Percentiles rank a stretch among this genome's conserved stretches.
Evolutionary conservation across 2,113 vertebrate genomes (phyloP).

Genomic region (Solea solea): DNA sequence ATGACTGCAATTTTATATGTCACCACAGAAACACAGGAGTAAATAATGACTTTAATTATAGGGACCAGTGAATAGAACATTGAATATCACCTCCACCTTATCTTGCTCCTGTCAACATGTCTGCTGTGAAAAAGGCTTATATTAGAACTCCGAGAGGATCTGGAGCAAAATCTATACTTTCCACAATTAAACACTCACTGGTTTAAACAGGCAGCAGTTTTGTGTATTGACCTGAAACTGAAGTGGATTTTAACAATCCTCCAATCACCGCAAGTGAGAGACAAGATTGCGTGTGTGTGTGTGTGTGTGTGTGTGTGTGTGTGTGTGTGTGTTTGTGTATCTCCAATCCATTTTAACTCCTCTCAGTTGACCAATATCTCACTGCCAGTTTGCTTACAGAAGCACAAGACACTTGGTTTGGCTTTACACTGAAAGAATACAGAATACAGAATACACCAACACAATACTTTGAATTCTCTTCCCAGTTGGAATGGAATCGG

Average conservation of each 20-base stretch:
- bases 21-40: not conserved
- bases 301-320: not conserved
- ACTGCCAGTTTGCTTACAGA: conserved; percentile 3
- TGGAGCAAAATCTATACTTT: conserved; percentile 34
- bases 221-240: conserved; percentile 8
- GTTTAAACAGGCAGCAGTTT: conserved; percentile 22
- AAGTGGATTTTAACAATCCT: conserved; percentile 13
- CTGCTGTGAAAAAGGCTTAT: not conserved
- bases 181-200: conserved; percentile 22
- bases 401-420: not conserved
- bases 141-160: conserved; percentile 8
- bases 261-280: not conserved
- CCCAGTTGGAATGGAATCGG: no score
- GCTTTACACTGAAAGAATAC: not conserved
- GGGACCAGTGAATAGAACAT: not conserved
- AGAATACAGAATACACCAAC: no score
- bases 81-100: not conserved
- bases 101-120: not conserved
- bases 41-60: not conserved
- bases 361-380: not conserved
- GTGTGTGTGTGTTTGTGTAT: not conserved
- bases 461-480: no score
- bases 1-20: not conserved
- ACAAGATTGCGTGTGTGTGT: not conserved
- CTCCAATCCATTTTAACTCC: not conserved